Base-by-base conservation (phyloP, 2,113 vertebrate species). In the Gopherus evgoodei region DNA sequence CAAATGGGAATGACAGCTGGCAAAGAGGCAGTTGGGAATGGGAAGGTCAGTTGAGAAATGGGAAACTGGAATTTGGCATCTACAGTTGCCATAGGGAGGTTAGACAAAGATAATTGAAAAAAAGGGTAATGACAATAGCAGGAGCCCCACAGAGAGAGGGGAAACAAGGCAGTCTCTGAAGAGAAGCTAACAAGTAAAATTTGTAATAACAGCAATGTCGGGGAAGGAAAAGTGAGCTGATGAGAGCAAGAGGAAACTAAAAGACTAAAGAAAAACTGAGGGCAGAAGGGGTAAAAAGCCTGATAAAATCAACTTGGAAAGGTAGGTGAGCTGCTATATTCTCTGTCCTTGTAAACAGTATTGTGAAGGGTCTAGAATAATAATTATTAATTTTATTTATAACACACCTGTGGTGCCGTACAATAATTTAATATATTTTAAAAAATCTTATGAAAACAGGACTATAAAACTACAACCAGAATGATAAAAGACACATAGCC, bases 301-400 rank as follows among this genome's bases (percentile, higher is more conserved):
- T 76, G 8, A 29, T 24, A 88, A 95, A 62, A 90, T 3, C 27
- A 78, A 87, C 38, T 88, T 25, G 81, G 93, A n/a, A 88, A 13
- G 84, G 78, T 83, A 35, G 47, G 12, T 19, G 88, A 62, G 2
- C 2, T 49, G 56, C 13, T 87, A 54, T 84, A 6, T 62, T 84
- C 22, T 81, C 14, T 5, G 38, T 89, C 17, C 4, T 82, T 31
- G 50, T 0, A 1, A 47, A 94, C 75, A 62, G 50, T 83, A 49
- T 38, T 87, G 53, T 27, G 35, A 49, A 21, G 84, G 84, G 35
- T 72, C 65, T 16, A 86, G 95, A 96, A 95, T 65, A 91, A 95
- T 3, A 87, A 94, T 75, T 10, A 87, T 27, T 2, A 38, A 9
- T 94, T 96, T 96, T 94, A 93, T 97, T 96, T 89, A 86, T 53